Evolutionary conservation across 92 coral and sea anemone genomes (phyloP).

Genomic region (Umimayanthus chanpuru): DNA sequence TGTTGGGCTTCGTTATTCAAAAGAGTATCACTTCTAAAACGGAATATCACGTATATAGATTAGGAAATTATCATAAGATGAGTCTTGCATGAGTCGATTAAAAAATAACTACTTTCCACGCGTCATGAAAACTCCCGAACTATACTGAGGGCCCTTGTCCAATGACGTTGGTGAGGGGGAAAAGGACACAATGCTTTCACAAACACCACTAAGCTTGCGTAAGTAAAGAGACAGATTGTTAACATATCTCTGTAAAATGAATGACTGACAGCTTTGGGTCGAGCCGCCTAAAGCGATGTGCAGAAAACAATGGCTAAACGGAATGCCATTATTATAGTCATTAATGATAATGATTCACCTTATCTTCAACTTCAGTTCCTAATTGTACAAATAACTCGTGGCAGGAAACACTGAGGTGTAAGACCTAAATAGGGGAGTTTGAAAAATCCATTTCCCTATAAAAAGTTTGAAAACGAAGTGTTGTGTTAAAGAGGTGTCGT

Average conservation of each 20-base stretch:
- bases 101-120: conserved; percentile 22
- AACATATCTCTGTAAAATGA: conserved; percentile 21
- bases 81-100: background rate
- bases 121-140: background rate
- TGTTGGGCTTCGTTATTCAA: conserved; percentile 3
- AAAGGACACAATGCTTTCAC: background rate
- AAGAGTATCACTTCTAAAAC: conserved; percentile 28
- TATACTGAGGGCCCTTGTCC: conserved; percentile 1
- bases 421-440: background rate
- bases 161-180: conserved; percentile 30
- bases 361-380: background rate
- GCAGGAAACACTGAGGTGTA: background rate
- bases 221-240: conserved; percentile 12
- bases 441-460: background rate
- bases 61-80: background rate
- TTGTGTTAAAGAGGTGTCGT: background rate
- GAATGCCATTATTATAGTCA: conserved; percentile 47
- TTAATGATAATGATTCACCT: conserved; percentile 43
- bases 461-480: background rate
- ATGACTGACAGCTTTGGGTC: conserved; percentile 41
- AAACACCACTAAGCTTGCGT: conserved; percentile 15
- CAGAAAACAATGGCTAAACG: conserved; percentile 23
- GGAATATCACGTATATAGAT: conserved; percentile 25
- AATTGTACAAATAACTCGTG: conserved; percentile 27
- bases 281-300: conserved; percentile 17